Conservation (phyloP, 2,113 vertebrate genomes). For the Pterocles burchelli region DNA sequence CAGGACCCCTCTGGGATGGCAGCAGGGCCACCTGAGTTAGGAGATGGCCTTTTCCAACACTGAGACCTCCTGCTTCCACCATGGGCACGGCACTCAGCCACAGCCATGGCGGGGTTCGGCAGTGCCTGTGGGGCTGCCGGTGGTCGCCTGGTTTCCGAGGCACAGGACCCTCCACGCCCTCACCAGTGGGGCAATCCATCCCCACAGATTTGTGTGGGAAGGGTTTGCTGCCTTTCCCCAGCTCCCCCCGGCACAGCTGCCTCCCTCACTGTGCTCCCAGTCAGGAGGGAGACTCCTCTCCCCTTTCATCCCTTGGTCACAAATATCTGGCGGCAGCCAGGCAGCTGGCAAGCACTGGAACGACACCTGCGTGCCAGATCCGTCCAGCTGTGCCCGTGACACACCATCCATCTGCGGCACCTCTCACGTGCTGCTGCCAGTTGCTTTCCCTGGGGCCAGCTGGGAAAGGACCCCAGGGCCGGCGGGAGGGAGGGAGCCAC, state of each 20-base stretch:
- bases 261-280: neutral
- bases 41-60: neutral
- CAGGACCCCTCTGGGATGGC: neutral
- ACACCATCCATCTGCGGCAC: constrained; percentile 32
- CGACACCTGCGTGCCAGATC: constrained; percentile 67
- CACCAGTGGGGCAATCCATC: rapidly evolving
- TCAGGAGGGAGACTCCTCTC: neutral
- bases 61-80: rapidly evolving
- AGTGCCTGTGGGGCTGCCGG: neutral
- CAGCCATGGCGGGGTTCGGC: neutral
- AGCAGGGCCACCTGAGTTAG: neutral
- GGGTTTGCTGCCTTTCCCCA: neutral
- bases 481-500: neutral
- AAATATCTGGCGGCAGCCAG: constrained; percentile 9
- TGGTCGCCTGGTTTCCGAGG: neutral
- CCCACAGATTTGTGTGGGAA: neutral
- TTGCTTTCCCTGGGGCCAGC: constrained; percentile 9
- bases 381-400: constrained; percentile 68
- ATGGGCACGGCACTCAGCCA: rapidly evolving
- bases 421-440: constrained; percentile 37
- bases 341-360: constrained; percentile 61
- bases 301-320: neutral
- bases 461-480: neutral
- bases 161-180: rapidly evolving
- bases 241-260: neutral